Base-by-base conservation (phyloP, 23 tunicate genomes). In the Botrylloides violaceus region DNA sequence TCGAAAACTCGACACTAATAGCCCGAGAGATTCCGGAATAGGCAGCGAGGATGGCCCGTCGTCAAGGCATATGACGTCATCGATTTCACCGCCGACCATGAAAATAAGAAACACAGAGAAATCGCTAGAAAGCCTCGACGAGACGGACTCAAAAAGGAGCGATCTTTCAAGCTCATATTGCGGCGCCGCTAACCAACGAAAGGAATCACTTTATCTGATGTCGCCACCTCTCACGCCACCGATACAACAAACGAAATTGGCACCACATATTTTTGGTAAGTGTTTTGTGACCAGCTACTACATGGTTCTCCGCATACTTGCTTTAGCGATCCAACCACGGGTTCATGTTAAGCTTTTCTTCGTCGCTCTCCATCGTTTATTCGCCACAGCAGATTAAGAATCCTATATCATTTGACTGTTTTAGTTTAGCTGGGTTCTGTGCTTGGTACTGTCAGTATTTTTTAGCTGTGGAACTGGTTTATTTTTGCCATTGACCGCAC, bases 191-290 rank as follows among this genome's bases (percentile, higher is more conserved):
- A 43, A 43, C 53, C 12, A 9, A 15, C 9, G 53, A 15, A 43
- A 43, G 53, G 53, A 60, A 26, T 23, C 15, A 18, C 31, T 20
- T 15, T 60, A 18, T 29, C 24, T 29, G 1, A 68, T 68, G 56
- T 32, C 74, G 58, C 74, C 74, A 19, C 74, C 74, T 27, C 74
- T 43, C 49, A 37, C 74, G 18, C 74, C 74, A 1, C 74, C 56
- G 47, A 30, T 36, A 19, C 25, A 39, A 0, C 49, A 43, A 9
- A 22, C 74, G 4, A 39, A 43, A 68, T 37, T 68, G 29, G 23
- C 57, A 22, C 74, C 74, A 0, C 74, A 68, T 43, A 68, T 68
- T 37, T 68, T 68, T 28, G 74, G 74, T 68, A 43, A 68, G 58
- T 63, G 7, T 31, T 7, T 19, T 12, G 33, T 7, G 9, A 22